Evolutionary conservation across 2,888 invertebrate species (phyloP).

Genomic region (Nemotelus pantherinus): DNA sequence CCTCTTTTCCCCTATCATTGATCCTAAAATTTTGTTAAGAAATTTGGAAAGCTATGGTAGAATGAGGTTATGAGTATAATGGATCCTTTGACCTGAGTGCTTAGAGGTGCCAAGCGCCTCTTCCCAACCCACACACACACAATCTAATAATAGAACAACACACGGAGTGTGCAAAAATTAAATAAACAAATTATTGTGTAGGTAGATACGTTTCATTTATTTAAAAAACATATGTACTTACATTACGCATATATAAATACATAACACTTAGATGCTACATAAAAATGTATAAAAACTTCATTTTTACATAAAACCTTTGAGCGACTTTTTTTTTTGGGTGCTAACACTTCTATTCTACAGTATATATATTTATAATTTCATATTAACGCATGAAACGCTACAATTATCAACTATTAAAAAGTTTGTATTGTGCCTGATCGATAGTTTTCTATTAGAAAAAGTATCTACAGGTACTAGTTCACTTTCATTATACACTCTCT

Average conservation of each 20-base stretch:
- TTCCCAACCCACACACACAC: no score
- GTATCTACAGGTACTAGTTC: constrained; percentile 38
- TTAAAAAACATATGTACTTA: constrained; percentile 48
- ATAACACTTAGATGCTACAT: constrained; percentile 50
- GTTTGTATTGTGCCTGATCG: constrained; percentile 3
- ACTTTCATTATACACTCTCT: neutral
- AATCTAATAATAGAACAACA: no score
- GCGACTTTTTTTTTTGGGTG: constrained; percentile 6
- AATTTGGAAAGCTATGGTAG: no score
- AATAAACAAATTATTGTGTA: neutral
- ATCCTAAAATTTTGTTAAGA: no score
- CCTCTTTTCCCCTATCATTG: no score
- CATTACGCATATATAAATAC: constrained; percentile 50
- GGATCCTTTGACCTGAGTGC: no score
- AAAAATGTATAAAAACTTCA: constrained; percentile 49
- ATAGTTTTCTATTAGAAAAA: constrained; percentile 20
- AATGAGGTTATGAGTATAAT: no score
- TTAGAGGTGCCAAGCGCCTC: no score
- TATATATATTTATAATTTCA: no score
- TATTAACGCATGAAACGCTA: no score
- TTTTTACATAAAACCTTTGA: constrained; percentile 36
- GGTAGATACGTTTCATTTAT: constrained; percentile 36
- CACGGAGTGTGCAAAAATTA: no score
- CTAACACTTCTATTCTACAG: neutral
- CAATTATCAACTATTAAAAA: no score